Evolutionary conservation across 2,888 invertebrate genomes (phyloP).

Genomic region (Acrobasis suavella): DNA sequence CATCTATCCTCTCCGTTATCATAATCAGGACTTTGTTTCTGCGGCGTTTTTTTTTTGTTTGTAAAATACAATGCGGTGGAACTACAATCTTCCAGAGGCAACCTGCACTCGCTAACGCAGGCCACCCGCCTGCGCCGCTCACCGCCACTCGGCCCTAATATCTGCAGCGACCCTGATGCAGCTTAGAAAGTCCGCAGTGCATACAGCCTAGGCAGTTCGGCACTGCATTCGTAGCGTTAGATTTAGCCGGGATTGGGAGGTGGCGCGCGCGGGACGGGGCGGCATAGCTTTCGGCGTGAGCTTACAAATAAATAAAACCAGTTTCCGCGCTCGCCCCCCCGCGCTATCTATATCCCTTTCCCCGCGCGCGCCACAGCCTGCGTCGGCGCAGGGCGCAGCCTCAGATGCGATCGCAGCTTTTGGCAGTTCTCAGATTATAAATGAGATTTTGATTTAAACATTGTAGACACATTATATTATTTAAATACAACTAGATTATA

Average conservation of each 20-base stretch:
- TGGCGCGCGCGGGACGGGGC: constrained; percentile 23
- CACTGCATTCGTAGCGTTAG: constrained; percentile 24
- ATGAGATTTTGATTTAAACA: no score
- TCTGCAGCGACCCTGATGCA: constrained; percentile 16
- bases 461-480: no score
- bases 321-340: constrained; percentile 46
- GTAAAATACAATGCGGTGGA: no score
- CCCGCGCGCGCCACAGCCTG: constrained; percentile 27
- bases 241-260: constrained; percentile 32
- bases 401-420: constrained; percentile 36
- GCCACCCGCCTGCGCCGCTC: background rate
- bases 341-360: constrained; percentile 25
- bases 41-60: no score
- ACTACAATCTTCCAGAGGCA: no score
- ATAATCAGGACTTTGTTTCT: no score
- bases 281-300: constrained; percentile 58
- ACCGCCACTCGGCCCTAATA: constrained; percentile 8
- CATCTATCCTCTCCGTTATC: no score
- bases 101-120: background rate
- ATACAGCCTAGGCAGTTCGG: constrained; percentile 11
- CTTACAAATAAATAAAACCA: constrained; percentile 71
- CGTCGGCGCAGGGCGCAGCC: constrained; percentile 33
- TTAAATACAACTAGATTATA: no score
- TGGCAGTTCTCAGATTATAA: background rate
- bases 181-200: constrained; percentile 18